phyloP scores from a whole-genome alignment of 2,797 vertebrate genomes.

The Neosalanx taihuensis region DNA sequence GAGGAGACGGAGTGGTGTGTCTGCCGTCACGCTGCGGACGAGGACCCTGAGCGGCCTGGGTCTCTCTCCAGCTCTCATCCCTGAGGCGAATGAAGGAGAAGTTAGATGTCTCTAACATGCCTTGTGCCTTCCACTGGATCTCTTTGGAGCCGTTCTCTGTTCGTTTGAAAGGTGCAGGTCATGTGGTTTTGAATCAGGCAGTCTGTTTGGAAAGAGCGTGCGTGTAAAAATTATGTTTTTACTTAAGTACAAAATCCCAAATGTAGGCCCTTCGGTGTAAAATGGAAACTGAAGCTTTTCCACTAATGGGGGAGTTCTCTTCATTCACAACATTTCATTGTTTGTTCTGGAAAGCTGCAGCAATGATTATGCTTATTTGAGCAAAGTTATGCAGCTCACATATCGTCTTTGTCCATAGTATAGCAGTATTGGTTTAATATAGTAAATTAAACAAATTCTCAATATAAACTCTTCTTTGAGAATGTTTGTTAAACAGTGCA shows the following conservation, averaged over 20 bases:
- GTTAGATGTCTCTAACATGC: too few species aligned
- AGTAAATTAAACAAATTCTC: constrained; percentile 8
- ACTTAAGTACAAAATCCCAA: background rate
- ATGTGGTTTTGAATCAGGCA: too few species aligned
- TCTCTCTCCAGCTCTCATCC: background rate
- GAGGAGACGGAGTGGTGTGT: constrained; percentile 31
- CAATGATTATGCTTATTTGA: constrained; percentile 32
- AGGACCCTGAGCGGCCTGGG: background rate
- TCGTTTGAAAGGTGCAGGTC: too few species aligned
- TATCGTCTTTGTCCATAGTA: constrained; percentile 8
- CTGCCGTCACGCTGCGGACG: constrained; percentile 4
- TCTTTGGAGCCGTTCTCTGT: too few species aligned
- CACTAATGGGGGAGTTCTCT: constrained; percentile 20
- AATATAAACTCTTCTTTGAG: background rate
- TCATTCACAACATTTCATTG: constrained; percentile 25
- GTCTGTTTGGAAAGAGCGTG: too few species aligned
- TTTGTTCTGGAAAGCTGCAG: constrained; percentile 37
- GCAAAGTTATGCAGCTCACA: constrained; percentile 18
- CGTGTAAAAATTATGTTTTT: background rate
- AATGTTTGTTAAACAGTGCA: background rate
- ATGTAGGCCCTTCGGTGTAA: background rate
- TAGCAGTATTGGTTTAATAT: constrained; percentile 13
- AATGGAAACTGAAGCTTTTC: background rate
- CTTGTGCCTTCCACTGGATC: too few species aligned
- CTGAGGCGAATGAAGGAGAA: background rate